Evolutionary conservation across 2,113 vertebrate genomes (phyloP), one percentile per base, ranked within the genome.

Genomic region (Gobius niger): DNA sequence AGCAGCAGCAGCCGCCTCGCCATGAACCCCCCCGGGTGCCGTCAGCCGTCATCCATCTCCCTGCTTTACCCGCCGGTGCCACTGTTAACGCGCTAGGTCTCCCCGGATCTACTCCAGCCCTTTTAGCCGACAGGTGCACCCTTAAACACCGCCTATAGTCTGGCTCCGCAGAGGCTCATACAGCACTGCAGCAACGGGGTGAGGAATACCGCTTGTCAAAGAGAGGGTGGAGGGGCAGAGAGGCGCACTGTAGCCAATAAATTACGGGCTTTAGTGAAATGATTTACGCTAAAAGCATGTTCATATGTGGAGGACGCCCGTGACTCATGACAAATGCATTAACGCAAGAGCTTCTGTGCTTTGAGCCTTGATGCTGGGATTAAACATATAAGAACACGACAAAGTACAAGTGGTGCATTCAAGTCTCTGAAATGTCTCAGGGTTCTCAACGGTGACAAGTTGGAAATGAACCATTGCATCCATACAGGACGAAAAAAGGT

Each of bases 21-120:
- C 64, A 53, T 66, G 3, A 65, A 81, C 69, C 34, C 86, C 65
- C 2, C 64, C 24, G 80, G 83, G 75, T 73, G 77, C 88, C 70
- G 87, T 88, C 91, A 90, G 84, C 65, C 47, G 14, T 46, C 77
- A 90, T 92, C 84, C 50, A 82, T 89, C 85, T 79, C 73, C 53
- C 75, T 13, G 65, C 71, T 51, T 10, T 63, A 76, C 78, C 78
- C 61, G 71, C 66, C 11, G 73, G 81, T 67, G 63, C 74, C 80
- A 70, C 68, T 49, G 57, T 57, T 63, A 76, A 50, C 68, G 68
- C 76, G 16, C 16, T 44, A 76, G 74, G 61, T 70, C 66, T 80
- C 73, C 53, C 72, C 24, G 57, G 65, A 66, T 15, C 59, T 66
- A 67, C 70, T 63, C 80, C 42, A 52, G n/a, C 60, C 67, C 65